These are phyloP conservation scores for Formica exsecta DNA, from an alignment of 1,140 invertebrate species.

Conservation along the genomic window DNA sequence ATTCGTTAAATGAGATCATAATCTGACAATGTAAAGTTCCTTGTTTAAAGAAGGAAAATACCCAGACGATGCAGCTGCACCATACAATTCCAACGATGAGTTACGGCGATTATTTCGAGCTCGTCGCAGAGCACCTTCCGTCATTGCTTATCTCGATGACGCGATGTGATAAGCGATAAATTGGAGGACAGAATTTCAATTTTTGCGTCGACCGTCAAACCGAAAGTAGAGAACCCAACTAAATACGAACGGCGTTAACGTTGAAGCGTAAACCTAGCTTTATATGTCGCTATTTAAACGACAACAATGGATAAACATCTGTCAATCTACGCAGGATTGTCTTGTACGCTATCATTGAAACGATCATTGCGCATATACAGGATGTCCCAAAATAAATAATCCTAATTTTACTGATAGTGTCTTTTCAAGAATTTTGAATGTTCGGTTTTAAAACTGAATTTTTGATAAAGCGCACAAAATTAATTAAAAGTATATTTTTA, in stretches of 20 bases:
- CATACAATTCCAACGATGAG: background rate
- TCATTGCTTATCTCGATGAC: constrained; percentile 58
- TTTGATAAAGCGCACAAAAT: background rate
- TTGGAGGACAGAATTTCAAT: background rate
- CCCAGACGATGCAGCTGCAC: constrained; percentile 4
- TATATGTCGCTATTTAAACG: background rate
- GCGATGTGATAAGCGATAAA: constrained; percentile 57
- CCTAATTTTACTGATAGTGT: background rate
- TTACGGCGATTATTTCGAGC: constrained; percentile 27
- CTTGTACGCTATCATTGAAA: background rate
- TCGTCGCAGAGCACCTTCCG: background rate
- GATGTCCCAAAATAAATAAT: background rate
- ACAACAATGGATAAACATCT: constrained; percentile 7
- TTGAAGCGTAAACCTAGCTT: background rate
- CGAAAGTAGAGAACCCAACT: background rate
- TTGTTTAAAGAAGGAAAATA: constrained; percentile 19
- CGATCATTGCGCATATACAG: background rate
- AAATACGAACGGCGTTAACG: background rate
- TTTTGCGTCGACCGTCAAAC: background rate
- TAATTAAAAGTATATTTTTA: background rate
- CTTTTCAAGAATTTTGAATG: background rate
- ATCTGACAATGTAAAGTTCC: background rate
- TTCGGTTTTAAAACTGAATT: background rate
- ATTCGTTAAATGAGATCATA: background rate
- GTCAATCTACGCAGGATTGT: background rate